Evolutionary conservation across 2,888 invertebrate species (phyloP).

Genomic region (Scaptomyza tumidula): DNA sequence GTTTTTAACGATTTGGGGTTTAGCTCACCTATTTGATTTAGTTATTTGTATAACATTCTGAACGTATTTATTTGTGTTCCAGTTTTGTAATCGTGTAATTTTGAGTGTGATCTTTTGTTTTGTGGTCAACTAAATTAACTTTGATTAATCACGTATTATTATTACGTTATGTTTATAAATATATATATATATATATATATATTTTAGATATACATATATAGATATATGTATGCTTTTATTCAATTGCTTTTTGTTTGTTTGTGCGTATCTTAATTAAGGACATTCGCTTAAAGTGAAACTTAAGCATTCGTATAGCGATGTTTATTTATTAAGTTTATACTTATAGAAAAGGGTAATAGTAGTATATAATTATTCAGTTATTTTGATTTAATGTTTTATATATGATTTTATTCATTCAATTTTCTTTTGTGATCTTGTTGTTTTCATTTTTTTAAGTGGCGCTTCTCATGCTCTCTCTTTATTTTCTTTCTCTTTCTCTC

Average conservation of each 20-base stretch:
- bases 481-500: constrained; percentile 1
- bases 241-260: constrained; percentile 25
- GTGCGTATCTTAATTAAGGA: constrained; percentile 66
- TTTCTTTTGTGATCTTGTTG: constrained; percentile 7
- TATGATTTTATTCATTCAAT: constrained; percentile 14
- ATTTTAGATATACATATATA: constrained; percentile 12
- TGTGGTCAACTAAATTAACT: constrained; percentile 75
- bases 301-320: constrained; percentile 58
- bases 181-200: constrained; percentile 12
- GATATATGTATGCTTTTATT: constrained; percentile 30
- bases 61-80: constrained; percentile 33
- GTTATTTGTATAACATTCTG: constrained; percentile 65
- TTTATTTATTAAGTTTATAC: constrained; percentile 48
- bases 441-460: constrained; percentile 48
- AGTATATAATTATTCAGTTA: constrained; percentile 37
- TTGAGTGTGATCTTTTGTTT: constrained; percentile 25
- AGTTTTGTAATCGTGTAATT: constrained; percentile 42
- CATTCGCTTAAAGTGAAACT: constrained; percentile 61
- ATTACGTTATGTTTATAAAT: constrained; percentile 44
- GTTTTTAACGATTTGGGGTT: constrained; percentile 83
- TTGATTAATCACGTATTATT: constrained; percentile 62
- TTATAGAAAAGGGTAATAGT: constrained; percentile 20
- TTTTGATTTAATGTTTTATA: constrained; percentile 42
- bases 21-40: constrained; percentile 84
- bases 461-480: constrained; percentile 32